Evolutionary conservation across 1,140 invertebrate genomes (phyloP), one percentile per base, ranked within the genome.

Genomic region (Drosophila tristis): DNA sequence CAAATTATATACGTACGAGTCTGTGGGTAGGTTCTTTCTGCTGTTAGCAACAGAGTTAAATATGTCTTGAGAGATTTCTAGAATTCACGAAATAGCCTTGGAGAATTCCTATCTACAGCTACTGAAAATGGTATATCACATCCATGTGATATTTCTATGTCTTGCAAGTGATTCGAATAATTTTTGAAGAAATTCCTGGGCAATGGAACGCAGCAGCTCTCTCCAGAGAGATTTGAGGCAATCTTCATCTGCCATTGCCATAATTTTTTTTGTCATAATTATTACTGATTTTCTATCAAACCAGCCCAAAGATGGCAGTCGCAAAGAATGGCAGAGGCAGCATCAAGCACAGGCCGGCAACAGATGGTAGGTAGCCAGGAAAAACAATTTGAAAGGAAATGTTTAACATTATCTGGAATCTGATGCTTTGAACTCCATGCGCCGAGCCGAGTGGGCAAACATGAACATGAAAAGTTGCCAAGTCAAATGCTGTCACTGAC

Each of bases 381-480:
- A 65, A 74, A 75, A 66, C 72, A 85, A 85, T 85, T 85, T 87
- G 81, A 85, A 85, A 85, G 81, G 82, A 86, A 85, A 87, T 84
- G 80, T 80, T 84, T 67, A 80, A 80, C 74, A 81, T 85, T 85
- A 85, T 85, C 81, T 87, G 51, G 50, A 74, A 85, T 85, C 82
- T 87, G 78, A 82, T 87, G 81, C 81, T 86, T 87, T 86, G 81
- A 86, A 87, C 81, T 82, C 62, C 35, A 13, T 39, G 51, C 82
- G 82, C 82, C 82, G 76, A 81, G 78, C 82, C 82, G 76, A 81
- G 78, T 87, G 78, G 82, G 67, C 65, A 62, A 76, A 76, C 55
- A 50, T 76, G 73, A 75, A 76, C 81, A 80, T 81, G 76, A 75
- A 82, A 80, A 80, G 81, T 75, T 71, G 65, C 67, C 82, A 78